Evolutionary conservation across 2,888 invertebrate species (phyloP).

Genomic region (Cyclophora punctaria): DNA sequence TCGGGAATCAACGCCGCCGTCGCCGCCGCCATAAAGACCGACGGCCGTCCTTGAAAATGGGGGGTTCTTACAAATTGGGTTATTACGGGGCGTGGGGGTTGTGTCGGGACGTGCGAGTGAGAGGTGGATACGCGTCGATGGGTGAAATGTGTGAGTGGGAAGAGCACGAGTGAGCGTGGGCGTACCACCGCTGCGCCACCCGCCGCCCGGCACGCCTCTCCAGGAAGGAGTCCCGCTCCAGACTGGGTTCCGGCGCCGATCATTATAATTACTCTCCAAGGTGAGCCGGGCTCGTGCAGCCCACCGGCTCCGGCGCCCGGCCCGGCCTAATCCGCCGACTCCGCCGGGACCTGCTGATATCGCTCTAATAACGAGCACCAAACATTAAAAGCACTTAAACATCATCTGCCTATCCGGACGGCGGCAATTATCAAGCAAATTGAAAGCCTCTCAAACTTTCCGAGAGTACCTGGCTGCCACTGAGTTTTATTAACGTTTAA

Average conservation of each 20-base stretch:
- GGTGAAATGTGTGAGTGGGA: slow-evolving; percentile 22
- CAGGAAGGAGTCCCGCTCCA: slow-evolving; percentile 68
- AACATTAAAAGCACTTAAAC: slow-evolving; percentile 62
- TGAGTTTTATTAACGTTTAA: slow-evolving; percentile 42
- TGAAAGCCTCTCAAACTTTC: slow-evolving; percentile 48
- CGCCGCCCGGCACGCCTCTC: slow-evolving; percentile 65
- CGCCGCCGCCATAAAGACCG: slow-evolving; percentile 74
- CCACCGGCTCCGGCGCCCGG: slow-evolving; percentile 60
- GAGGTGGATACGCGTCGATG: slow-evolving; percentile 25
- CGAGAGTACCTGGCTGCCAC: slow-evolving; percentile 25
- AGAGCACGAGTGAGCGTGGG: slow-evolving; percentile 54
- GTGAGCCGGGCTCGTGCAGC: slow-evolving; percentile 63
- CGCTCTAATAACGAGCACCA: slow-evolving; percentile 53
- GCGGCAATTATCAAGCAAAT: slow-evolving; percentile 55
- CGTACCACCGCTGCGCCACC: slow-evolving; percentile 67
- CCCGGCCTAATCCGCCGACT: slow-evolving; percentile 32
- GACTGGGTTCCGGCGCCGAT: slow-evolving; percentile 69
- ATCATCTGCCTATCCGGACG: slow-evolving; percentile 50
- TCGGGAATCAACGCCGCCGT: slow-evolving; percentile 74
- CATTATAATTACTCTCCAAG: slow-evolving; percentile 75
- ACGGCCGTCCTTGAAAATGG: slow-evolving; percentile 75
- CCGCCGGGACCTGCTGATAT: slow-evolving; percentile 58
- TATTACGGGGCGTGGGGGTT: slow-evolving; percentile 68
- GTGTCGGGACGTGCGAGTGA: slow-evolving; percentile 52
- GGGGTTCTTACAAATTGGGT: slow-evolving; percentile 77